A percentile compares a stretch with the other conserved stretches of the same genome.
Evolutionary conservation across 2,888 invertebrate genomes (phyloP).

Genomic region (Acronicta alni): DNA sequence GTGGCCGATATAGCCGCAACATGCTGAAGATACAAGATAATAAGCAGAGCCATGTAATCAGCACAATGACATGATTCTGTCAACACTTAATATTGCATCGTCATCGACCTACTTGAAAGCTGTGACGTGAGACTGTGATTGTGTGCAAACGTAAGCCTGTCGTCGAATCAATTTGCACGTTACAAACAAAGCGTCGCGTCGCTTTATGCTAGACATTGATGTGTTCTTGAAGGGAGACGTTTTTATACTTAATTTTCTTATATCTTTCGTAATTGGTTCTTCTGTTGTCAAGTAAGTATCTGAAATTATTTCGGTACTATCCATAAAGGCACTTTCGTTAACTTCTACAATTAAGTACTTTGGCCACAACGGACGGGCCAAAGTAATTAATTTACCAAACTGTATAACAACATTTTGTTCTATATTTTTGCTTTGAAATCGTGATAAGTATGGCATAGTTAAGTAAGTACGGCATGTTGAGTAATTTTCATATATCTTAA

Average conservation of each 20-base stretch:
- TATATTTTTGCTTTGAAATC: too few species aligned
- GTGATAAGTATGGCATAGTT: too few species aligned
- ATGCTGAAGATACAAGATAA: constrained; percentile 36
- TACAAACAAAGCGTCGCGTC: constrained; percentile 21
- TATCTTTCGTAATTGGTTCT: neutral
- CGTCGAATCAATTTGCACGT: constrained; percentile 23
- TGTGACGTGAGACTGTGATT: constrained; percentile 45
- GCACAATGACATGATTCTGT: constrained; percentile 43
- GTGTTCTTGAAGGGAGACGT: constrained; percentile 10
- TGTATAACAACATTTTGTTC: too few species aligned
- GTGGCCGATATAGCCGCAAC: constrained; percentile 46
- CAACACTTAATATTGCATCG: constrained; percentile 51
- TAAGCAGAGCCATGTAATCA: constrained; percentile 39
- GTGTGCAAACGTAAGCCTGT: constrained; percentile 26
- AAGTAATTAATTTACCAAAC: neutral
- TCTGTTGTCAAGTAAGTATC: neutral
- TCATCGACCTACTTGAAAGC: constrained; percentile 54
- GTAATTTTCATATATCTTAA: too few species aligned
- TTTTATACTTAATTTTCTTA: neutral
- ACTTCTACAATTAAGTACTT: neutral
- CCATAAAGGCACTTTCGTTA: neutral
- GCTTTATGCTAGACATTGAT: constrained; percentile 11
- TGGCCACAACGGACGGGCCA: too few species aligned
- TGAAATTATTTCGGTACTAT: constrained; percentile 10
- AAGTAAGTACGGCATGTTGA: too few species aligned